Conservation (phyloP, 2,888 invertebrate genomes). For the Hyalella azteca region DNA sequence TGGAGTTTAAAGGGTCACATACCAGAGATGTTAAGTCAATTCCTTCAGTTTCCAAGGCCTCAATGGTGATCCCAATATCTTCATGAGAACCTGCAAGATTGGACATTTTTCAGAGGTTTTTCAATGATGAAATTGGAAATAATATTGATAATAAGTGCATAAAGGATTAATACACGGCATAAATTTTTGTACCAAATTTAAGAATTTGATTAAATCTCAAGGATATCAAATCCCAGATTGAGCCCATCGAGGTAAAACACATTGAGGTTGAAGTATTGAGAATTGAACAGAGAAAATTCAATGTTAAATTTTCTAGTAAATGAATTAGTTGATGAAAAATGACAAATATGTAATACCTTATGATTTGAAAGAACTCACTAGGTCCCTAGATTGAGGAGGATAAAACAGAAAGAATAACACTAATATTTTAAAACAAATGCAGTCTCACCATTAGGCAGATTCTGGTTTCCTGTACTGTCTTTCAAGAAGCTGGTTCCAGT, state of each 20-base stretch:
- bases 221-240: neutral
- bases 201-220: neutral
- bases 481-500: neutral
- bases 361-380: neutral
- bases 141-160: neutral
- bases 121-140: neutral
- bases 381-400: neutral
- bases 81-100: neutral
- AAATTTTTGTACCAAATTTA: neutral
- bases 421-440: neutral
- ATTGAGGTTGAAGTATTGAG: no score
- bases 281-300: no score
- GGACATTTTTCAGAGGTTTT: neutral
- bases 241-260: no score
- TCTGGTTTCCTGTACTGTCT: neutral
- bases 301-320: no score
- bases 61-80: neutral
- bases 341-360: neutral
- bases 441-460: neutral
- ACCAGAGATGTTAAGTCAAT: neutral
- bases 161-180: neutral
- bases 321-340: neutral
- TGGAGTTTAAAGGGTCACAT: slow-evolving; percentile 1
- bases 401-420: neutral
- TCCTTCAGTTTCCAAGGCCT: neutral